These are phyloP conservation scores for Pantala flavescens DNA, from an alignment of 1,140 invertebrate genomes.

Conservation along the genomic window DNA sequence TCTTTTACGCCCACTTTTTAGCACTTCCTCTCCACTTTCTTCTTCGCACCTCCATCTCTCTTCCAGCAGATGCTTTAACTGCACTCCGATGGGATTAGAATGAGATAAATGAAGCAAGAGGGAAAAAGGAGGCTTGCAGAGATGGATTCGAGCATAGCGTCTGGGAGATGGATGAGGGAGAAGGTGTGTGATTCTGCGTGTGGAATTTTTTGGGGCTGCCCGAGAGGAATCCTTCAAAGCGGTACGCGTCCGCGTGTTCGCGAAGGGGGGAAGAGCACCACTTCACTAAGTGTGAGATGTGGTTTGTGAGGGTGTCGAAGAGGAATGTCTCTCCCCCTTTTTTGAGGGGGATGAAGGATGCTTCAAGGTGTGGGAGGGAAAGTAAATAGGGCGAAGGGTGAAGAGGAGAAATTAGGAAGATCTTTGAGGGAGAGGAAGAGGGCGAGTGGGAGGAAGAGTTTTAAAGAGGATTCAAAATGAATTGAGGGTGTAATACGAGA, in stretches of 20 bases:
- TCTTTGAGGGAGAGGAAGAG: too few species aligned
- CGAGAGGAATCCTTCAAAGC: background rate
- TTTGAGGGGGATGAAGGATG: background rate
- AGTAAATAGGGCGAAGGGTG: background rate
- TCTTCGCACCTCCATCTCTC: background rate
- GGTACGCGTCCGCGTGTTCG: background rate
- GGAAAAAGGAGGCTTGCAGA: background rate
- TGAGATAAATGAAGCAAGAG: background rate
- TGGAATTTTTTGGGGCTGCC: background rate
- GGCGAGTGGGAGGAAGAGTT: too few species aligned
- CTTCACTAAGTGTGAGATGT: slow-evolving; percentile 1
- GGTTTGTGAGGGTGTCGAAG: background rate
- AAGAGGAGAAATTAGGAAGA: background rate
- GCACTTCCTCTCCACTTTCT: background rate
- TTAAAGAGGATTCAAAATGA: too few species aligned
- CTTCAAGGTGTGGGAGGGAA: background rate
- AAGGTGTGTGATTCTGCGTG: background rate
- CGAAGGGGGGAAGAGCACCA: background rate
- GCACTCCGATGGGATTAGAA: slow-evolving; percentile 4
- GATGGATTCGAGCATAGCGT: background rate
- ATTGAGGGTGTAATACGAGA: too few species aligned
- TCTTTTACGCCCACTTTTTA: background rate
- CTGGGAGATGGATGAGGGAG: background rate
- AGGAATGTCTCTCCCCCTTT: background rate
- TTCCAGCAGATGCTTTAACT: background rate